Evolutionary conservation across 64 coral and sea anemone species (phyloP).

Genomic region (Montipora cactus): DNA sequence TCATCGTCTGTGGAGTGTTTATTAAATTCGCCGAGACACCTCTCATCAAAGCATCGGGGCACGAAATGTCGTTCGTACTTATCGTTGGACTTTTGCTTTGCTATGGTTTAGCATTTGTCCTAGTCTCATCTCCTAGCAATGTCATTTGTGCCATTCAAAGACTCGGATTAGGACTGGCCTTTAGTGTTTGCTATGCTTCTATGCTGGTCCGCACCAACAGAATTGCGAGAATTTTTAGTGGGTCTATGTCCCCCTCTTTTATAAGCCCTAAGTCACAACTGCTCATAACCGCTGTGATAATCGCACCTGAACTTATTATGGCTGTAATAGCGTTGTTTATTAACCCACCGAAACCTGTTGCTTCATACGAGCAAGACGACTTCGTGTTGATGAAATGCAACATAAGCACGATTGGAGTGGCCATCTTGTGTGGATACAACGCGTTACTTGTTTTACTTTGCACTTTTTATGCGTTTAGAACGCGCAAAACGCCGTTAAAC

Average conservation of each 20-base stretch:
- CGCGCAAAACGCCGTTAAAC: slow-evolving; percentile 87
- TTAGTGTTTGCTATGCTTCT: slow-evolving; percentile 83
- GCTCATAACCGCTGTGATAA: slow-evolving; percentile 72
- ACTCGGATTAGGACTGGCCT: slow-evolving; percentile 79
- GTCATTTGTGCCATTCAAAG: slow-evolving; percentile 71
- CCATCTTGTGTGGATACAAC: slow-evolving; percentile 76
- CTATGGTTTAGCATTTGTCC: slow-evolving; percentile 67
- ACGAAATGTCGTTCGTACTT: slow-evolving; percentile 77
- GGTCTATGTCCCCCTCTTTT: slow-evolving; percentile 73
- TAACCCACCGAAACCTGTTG: slow-evolving; percentile 11
- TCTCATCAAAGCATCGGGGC: slow-evolving; percentile 86
- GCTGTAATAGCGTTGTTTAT: slow-evolving; percentile 59
- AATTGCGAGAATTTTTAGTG: slow-evolving; percentile 92
- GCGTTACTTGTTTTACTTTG: slow-evolving; percentile 77
- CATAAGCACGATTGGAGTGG: slow-evolving; percentile 29
- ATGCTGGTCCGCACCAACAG: slow-evolving; percentile 92
- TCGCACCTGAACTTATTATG: slow-evolving; percentile 69
- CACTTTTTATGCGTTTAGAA: slow-evolving; percentile 88
- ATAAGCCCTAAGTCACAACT: slow-evolving; percentile 87
- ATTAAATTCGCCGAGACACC: slow-evolving; percentile 82
- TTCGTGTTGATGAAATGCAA: slow-evolving; percentile 70
- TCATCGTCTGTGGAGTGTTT: slow-evolving; percentile 64
- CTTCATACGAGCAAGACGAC: slow-evolving; percentile 17
- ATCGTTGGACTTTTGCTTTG: slow-evolving; percentile 78
- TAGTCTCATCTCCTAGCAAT: slow-evolving; percentile 44